Evolutionary conservation across 2,113 vertebrate species (phyloP), one percentile per base, ranked within the genome.

Genomic region (Gila orcuttii): DNA sequence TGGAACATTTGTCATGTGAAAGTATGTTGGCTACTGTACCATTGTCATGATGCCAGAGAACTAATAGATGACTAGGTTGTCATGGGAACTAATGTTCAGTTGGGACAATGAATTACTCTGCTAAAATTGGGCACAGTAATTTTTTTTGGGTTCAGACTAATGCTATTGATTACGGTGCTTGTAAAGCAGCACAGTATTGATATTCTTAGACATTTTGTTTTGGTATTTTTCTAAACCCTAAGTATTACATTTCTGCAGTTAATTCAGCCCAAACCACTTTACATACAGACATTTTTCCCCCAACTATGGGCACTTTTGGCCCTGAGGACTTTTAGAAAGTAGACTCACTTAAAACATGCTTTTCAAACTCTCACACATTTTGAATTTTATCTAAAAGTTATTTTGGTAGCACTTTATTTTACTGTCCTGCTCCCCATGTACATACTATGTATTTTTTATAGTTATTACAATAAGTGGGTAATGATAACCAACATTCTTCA

Each of bases 1-100:
- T 69, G 47, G 25, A 52, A 31, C 62, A 69, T 82, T 82, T 82
- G 64, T 82, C 19, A 82, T 33, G 45, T 7, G 45, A 69, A 82
- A 68, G 62, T 52, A 82, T 69, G 62, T 31, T 33, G 47, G 45
- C 47, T 68, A 82, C 64, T 82, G 62, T 69, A 82, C 17, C 13
- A 28, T 47, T 64, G 83, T 74, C 83, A 76, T 59, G 23, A 62
- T 76, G 36, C 55, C 71, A 64, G 55, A 60, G 59, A 60, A 80
- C 42, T 75, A 50, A 71, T 82, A 76, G 80, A 80, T 86, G 79
- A 78, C 60, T 8, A 71, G 25, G 82, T 86, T 83, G 82, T 87
- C 83, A 83, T 87, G 81, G 80, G 77, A 87, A 85, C 78, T 36
- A 39, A 85, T 85, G 74, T 59, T 77, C 39, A 52, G 17, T 17